These are phyloP conservation scores for Allolobophora icterica DNA, from an alignment of 2,888 invertebrate species.

Conservation along the genomic window DNA sequence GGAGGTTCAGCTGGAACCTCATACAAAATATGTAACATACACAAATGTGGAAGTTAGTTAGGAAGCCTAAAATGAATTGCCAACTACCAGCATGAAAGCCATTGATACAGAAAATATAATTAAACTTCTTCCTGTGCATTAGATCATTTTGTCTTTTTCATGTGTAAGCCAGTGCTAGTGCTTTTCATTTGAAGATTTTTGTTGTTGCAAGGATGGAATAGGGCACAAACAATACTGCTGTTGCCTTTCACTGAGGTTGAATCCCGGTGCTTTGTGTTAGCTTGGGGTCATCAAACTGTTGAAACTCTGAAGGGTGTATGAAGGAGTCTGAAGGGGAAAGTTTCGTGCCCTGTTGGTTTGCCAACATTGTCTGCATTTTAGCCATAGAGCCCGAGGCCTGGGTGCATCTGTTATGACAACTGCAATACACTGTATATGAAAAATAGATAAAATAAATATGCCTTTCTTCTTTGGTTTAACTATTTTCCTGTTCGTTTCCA, in stretches of 20 bases:
- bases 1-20: not conserved
- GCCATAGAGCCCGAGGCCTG: too few relatives aligned
- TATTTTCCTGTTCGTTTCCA: not conserved
- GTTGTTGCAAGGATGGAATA: not conserved
- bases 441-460: too few relatives aligned
- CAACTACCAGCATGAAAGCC: not conserved
- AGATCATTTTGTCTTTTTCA: not conserved
- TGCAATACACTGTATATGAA: too few relatives aligned
- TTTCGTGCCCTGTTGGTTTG: not conserved
- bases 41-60: not conserved
- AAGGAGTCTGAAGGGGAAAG: too few relatives aligned
- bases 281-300: not conserved
- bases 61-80: not conserved
- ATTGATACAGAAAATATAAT: not conserved
- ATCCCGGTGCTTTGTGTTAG: not conserved
- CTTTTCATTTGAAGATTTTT: not conserved
- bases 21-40: not conserved
- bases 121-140: not conserved
- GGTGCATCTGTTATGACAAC: too few relatives aligned
- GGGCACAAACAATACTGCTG: not conserved
- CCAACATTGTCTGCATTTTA: too few relatives aligned
- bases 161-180: not conserved
- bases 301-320: too few relatives aligned
- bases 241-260: not conserved
- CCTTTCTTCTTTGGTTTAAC: not conserved